These are phyloP conservation scores for Cheumatopsyche charites DNA, from an alignment of 1,140 invertebrate species.

Conservation along the genomic window DNA sequence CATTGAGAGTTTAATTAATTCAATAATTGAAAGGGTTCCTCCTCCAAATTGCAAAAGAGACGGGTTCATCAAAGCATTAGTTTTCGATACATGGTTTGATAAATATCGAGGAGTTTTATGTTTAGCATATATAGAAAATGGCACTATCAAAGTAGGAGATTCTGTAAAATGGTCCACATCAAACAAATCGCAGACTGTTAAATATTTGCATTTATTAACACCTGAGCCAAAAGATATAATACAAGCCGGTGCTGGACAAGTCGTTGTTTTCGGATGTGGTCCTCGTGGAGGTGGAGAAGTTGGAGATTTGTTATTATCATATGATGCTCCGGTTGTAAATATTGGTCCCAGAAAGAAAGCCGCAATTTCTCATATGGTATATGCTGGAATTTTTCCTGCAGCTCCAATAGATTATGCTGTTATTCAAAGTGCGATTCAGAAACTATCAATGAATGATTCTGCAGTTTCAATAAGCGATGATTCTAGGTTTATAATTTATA, in stretches of 20 bases:
- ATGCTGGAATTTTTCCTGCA: slow-evolving; percentile 91
- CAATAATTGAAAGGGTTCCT: slow-evolving; percentile 80
- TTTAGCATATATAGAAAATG: slow-evolving; percentile 80
- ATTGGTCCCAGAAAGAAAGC: slow-evolving; percentile 84
- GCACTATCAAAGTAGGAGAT: slow-evolving; percentile 71
- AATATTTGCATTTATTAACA: slow-evolving; percentile 78
- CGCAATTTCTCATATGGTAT: slow-evolving; percentile 82
- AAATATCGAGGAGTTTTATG: slow-evolving; percentile 84
- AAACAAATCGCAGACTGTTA: slow-evolving; percentile 77
- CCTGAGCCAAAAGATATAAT: slow-evolving; percentile 75
- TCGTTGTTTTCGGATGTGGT: slow-evolving; percentile 57
- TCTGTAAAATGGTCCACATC: slow-evolving; percentile 66
- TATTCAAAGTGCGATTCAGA: slow-evolving; percentile 84
- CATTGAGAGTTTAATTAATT: slow-evolving; percentile 75
- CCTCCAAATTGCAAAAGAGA: slow-evolving; percentile 68
- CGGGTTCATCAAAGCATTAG: slow-evolving; percentile 75
- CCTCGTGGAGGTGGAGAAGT: slow-evolving; percentile 58
- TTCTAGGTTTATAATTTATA: slow-evolving; percentile 68
- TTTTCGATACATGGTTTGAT: slow-evolving; percentile 96
- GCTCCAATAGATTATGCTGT: slow-evolving; percentile 83
- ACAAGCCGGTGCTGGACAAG: slow-evolving; percentile 68
- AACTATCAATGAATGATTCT: slow-evolving; percentile 92
- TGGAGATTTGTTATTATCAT: slow-evolving; percentile 56
- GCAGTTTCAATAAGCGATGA: slow-evolving; percentile 82
- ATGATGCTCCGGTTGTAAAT: slow-evolving; percentile 58